Base-by-base conservation (phyloP, 2,888 invertebrate species). In the Xestia rhomboidea region DNA sequence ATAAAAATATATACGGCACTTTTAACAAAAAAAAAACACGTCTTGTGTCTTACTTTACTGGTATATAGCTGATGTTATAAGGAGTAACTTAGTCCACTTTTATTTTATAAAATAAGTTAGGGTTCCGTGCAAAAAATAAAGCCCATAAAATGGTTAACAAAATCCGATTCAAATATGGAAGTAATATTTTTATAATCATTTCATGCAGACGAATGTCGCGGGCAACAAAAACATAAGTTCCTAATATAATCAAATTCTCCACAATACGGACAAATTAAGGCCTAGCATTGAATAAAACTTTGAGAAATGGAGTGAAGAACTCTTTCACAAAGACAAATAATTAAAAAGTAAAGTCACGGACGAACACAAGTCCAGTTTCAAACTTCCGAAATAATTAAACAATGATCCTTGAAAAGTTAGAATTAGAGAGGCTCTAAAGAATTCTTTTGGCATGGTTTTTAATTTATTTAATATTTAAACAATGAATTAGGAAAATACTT, bases 301-400 rank as follows among this genome's bases (percentile, higher is more conserved):
- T 66, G 21, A 15, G 76, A 68, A 64, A 64, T 57, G 18, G 15
- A 76, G n/a, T 24, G 21, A 68, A 64, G 34, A 68, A 64, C 79
- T 77, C 78, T 60, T 77, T 77, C 34, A 64, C 24, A 51, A 77
- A 57, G 64, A 83, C 54, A 80, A 77, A 83, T 83, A 80, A 80
- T 83, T 80, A 51, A 77, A 68, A 83, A 77, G 68, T 64, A 44
- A 66, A 83, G 49, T 68, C 49, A n/a, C 63, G 64, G 21, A 66
- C 57, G 51, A 68, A 77, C 21, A 77, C 30, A 75, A 79, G 34
- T 60, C 57, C 49, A 83, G 63, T 83, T 68, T 30, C 34, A 27
- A 77, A 68, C 34, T 66, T 68, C 11, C 7, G 41, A 57, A 64
- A 68, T 79, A 77, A 80, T 80, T 83, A 66, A 80, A 60, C 68